Conservation (phyloP, 2,113 vertebrate species). For the Eclectus roratus region DNA sequence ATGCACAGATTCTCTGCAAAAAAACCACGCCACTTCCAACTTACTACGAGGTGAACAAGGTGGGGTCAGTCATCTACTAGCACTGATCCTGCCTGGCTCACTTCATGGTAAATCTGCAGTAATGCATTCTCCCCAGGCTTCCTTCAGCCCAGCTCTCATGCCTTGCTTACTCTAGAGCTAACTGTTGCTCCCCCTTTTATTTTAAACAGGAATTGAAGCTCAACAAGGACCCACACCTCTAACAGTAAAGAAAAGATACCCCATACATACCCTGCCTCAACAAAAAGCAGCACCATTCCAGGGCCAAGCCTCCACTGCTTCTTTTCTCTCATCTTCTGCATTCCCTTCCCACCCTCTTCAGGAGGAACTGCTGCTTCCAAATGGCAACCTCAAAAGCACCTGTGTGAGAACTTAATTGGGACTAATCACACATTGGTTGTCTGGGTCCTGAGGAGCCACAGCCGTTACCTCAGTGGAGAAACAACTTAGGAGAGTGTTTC, state of each 20-base stretch:
- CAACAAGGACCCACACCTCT: not conserved
- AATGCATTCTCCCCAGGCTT: rapidly evolving
- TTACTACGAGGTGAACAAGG: not conserved
- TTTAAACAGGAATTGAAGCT: not conserved
- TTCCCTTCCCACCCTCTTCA: not conserved
- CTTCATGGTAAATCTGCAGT: not conserved
- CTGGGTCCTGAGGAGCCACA: conserved; percentile 49
- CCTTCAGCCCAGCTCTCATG: not conserved
- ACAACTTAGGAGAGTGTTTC: conserved; percentile 28
- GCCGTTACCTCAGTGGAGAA: conserved; percentile 49
- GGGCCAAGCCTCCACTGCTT: not conserved
- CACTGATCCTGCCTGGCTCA: not conserved
- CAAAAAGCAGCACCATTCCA: not conserved
- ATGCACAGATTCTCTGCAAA: rapidly evolving
- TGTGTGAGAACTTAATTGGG: conserved; percentile 54
- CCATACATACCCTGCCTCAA: not conserved
- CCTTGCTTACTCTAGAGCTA: not conserved
- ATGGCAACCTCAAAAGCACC: conserved; percentile 16
- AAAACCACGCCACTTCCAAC: not conserved
- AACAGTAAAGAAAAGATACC: not conserved
- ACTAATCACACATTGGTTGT: conserved; percentile 57
- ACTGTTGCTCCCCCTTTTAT: too few species aligned
- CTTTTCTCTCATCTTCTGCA: not conserved
- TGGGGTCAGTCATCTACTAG: not conserved
- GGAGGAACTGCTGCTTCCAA: conserved; percentile 22